These are phyloP conservation scores for Dromococcyx pavoninus DNA, from an alignment of 2,797 vertebrate species.

Conservation along the genomic window DNA sequence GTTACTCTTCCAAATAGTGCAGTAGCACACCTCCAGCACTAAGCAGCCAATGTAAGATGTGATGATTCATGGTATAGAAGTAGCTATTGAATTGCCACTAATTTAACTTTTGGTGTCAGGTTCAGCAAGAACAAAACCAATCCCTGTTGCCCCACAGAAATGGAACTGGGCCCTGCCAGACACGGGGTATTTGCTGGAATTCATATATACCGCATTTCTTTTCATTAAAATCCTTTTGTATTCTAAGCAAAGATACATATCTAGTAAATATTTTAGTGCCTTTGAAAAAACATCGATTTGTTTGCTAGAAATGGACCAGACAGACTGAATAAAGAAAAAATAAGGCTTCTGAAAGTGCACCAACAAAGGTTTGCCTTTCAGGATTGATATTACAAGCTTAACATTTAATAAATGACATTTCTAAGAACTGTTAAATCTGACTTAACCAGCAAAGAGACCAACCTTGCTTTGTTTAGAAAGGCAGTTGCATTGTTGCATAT, in stretches of 20 bases:
- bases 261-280: background rate
- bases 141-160: background rate
- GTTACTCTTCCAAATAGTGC: background rate
- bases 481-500: constrained; percentile 31
- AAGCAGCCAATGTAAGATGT: background rate
- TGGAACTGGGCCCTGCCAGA: background rate
- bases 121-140: background rate
- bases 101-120: background rate
- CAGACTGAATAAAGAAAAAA: constrained; percentile 26
- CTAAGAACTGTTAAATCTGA: constrained; percentile 50
- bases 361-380: constrained; percentile 56
- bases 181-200: background rate
- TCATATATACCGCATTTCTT: background rate
- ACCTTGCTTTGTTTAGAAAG: constrained; percentile 35
- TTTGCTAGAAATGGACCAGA: constrained; percentile 52
- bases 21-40: background rate
- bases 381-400: constrained; percentile 44
- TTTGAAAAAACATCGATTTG: constrained; percentile 19
- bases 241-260: constrained; percentile 14
- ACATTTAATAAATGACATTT: constrained; percentile 68
- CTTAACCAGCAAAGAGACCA: constrained; percentile 46
- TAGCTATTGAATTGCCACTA: background rate
- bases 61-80: background rate
- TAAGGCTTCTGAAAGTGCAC: constrained; percentile 40
- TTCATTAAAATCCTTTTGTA: background rate